Percentiles rank a stretch among this genome's conserved stretches.
phyloP scores from a whole-genome alignment of 2,888 invertebrate genomes.

The Conistra vaccinii region DNA sequence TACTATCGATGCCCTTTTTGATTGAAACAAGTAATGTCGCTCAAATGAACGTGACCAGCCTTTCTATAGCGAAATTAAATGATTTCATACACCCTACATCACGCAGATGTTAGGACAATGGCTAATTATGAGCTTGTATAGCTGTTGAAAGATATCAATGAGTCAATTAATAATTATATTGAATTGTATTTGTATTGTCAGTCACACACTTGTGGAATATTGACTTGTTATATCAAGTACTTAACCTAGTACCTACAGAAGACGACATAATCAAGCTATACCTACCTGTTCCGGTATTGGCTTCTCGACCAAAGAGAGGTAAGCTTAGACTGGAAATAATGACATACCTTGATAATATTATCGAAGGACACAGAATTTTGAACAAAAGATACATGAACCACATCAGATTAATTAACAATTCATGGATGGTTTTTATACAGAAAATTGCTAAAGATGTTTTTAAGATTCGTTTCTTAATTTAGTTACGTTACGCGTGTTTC shows the following conservation, averaged over 20 bases:
- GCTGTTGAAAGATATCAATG: constrained; percentile 28
- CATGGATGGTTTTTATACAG: neutral
- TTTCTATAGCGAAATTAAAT: constrained; percentile 45
- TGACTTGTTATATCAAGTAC: neutral
- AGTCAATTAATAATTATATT: constrained; percentile 14
- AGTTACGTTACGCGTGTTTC: neutral
- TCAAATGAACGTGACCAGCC: constrained; percentile 45
- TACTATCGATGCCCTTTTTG: constrained; percentile 8
- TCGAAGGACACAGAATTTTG: neutral
- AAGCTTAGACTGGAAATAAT: neutral
- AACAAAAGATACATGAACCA: neutral
- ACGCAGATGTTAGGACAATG: constrained; percentile 43
- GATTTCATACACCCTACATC: constrained; percentile 10
- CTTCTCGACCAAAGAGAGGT: neutral
- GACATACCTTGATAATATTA: no score
- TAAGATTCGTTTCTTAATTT: neutral
- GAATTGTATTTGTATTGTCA: constrained; percentile 7
- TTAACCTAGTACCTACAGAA: neutral
- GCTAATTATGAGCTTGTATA: constrained; percentile 41
- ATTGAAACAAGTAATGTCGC: constrained; percentile 41
- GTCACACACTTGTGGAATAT: neutral
- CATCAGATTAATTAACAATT: neutral
- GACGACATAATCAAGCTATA: neutral
- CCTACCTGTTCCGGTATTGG: neutral
- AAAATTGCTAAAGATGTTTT: neutral